Evolutionary conservation across 2,113 vertebrate genomes (phyloP).

Genomic region (Salvator merianae): DNA sequence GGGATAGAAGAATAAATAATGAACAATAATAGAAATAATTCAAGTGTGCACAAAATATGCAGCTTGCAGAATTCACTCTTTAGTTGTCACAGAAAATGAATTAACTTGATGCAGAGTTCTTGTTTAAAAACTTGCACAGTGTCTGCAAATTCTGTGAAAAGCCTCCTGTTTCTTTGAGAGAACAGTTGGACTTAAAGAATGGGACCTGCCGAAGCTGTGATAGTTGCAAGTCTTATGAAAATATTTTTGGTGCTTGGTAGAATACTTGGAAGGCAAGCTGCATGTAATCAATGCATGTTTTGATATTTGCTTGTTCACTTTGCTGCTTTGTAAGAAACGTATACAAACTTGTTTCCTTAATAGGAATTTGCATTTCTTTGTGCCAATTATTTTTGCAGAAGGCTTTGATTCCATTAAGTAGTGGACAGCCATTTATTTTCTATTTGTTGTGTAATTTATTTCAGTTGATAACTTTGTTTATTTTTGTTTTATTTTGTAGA

Average conservation of each 20-base stretch:
- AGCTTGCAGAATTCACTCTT: background rate
- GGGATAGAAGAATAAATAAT: background rate
- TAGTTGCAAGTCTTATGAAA: background rate
- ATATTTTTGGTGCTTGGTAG: background rate
- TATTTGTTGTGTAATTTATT: constrained; percentile 77
- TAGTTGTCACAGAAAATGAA: background rate
- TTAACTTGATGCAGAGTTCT: background rate
- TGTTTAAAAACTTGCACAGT: background rate
- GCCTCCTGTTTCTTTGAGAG: constrained; percentile 21
- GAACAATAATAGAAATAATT: background rate
- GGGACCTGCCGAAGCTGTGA: background rate
- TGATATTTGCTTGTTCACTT: constrained; percentile 27
- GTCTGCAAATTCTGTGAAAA: background rate
- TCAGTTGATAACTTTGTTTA: constrained; percentile 69
- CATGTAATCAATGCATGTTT: constrained; percentile 37
- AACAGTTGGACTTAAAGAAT: constrained; percentile 42
- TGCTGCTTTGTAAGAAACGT: constrained; percentile 53
- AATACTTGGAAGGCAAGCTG: constrained; percentile 1
- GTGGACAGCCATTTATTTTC: constrained; percentile 75
- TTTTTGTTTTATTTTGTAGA: constrained; percentile 71
- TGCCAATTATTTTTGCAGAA: constrained; percentile 48
- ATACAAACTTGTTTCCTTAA: constrained; percentile 42
- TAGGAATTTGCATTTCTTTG: constrained; percentile 49
- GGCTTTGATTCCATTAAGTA: constrained; percentile 61
- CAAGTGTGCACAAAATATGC: background rate